Base-by-base conservation (phyloP, 1,140 invertebrate species). In the Coenobita brevimanus region DNA sequence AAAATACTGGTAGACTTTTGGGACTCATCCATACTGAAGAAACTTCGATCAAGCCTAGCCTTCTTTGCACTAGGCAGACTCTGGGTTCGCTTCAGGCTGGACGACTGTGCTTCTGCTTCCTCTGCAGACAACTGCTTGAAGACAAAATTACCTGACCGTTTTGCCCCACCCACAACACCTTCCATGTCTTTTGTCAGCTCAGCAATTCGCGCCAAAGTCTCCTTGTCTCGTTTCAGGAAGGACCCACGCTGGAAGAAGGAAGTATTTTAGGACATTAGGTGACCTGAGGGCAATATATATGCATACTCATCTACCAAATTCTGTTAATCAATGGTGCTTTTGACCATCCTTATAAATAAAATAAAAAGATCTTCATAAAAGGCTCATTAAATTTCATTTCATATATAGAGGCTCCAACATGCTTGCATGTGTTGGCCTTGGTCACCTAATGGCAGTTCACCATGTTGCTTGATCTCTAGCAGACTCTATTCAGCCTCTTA, bases 91-190 rank as follows among this genome's bases (percentile, higher is more conserved):
- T 71, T 79, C 38, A 64, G 0, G 17, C 60, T 76, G 33, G 73
- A 27, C 13, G 27, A 46, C 24, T 82, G 80, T 50, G 80, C 62
- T 43, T 90, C 36, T 33, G 75, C 75, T n/a, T 90, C 89, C 38
- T 90, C 87, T 15, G 71, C 89, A 38, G 86, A 80, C 27, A 90
- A 41, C 3, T 88, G 82, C 57, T 90, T 86, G 76, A 90, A 90
- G 27, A 90, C 82, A 75, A 90, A 90, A 67, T 89, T 90, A 0
- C 89, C 89, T 38, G 60, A 50, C 17, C 84, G 86, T 41, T 84
- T 83, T 15, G 89, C 82, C 30, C 82, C 87, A 2, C 82, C 86
- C 27, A 85, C 75, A 33, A 78, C 79, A 46, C 46, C 62, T n/a
- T 57, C 81, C n/a, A 80, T 81, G 33, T 86, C 89, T 54, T 89